A percentile compares a stretch with the other conserved stretches of the same genome.
phyloP scores from a whole-genome alignment of 37 sponge, comb jelly and placozoan species.

The Crambe crambe region DNA sequence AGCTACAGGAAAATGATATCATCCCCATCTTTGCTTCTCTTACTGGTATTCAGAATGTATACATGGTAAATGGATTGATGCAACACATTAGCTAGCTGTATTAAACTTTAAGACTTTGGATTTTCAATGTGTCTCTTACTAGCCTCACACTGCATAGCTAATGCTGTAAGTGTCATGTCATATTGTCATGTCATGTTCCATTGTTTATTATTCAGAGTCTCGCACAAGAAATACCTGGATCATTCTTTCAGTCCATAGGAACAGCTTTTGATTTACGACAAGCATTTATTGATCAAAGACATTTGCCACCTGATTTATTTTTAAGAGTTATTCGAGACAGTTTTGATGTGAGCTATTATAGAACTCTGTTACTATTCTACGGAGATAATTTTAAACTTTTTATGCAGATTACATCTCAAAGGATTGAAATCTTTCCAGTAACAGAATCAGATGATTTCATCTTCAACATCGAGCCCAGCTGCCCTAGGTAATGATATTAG shows the following conservation, averaged over 20 bases:
- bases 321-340: constrained; percentile 39
- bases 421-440: constrained; percentile 23
- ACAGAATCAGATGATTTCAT: not conserved
- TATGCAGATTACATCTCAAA: constrained; percentile 32
- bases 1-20: constrained; percentile 50
- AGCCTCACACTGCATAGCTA: not conserved
- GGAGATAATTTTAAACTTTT: not conserved
- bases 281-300: too few species aligned
- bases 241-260: not conserved
- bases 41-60: constrained; percentile 4
- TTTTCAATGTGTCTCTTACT: not conserved
- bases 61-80: constrained; percentile 39
- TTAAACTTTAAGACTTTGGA: too few species aligned
- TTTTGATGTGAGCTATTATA: constrained; percentile 45
- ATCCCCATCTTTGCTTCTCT: constrained; percentile 72
- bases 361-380: not conserved
- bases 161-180: not conserved
- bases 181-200: not conserved
- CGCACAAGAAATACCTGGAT: not conserved
- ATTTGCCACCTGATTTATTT: constrained; percentile 40
- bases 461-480: constrained; percentile 5
- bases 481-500: constrained; percentile 7
- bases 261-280: not conserved
- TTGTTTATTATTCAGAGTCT: not conserved
- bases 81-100: not conserved